Conservation (phyloP, 2,888 invertebrate genomes). For the Aphidius colemani region DNA sequence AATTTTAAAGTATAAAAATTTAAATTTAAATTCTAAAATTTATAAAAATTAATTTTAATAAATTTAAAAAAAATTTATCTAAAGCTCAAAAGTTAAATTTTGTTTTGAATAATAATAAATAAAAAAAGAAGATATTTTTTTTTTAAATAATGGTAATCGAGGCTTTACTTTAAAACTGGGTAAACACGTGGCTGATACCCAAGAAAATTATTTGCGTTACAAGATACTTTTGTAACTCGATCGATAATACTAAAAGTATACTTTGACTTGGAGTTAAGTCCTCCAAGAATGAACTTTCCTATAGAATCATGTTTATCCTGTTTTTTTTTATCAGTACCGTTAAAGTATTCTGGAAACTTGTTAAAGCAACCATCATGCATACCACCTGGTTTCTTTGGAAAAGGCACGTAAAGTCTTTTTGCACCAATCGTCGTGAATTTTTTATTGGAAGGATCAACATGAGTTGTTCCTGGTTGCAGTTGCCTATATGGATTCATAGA, state of each 20-base stretch:
- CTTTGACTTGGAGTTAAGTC: slow-evolving; percentile 42
- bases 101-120: too few relatives aligned
- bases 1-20: too few relatives aligned
- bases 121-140: too few relatives aligned
- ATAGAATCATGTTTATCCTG: slow-evolving; percentile 22
- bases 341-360: slow-evolving; percentile 37
- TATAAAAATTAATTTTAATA: too few relatives aligned
- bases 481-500: too few relatives aligned
- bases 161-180: slow-evolving; percentile 30
- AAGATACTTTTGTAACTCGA: slow-evolving; percentile 46
- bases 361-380: slow-evolving; percentile 58
- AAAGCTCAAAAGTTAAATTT: too few relatives aligned
- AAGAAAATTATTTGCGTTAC: slow-evolving; percentile 46
- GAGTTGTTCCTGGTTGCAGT: too few relatives aligned
- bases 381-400: slow-evolving; percentile 53
- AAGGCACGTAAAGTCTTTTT: slow-evolving; percentile 42
- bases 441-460: not conserved
- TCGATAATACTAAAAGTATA: slow-evolving; percentile 48
- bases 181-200: slow-evolving; percentile 45
- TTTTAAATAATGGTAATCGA: too few relatives aligned
- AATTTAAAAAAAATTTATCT: too few relatives aligned
- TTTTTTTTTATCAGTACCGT: too few relatives aligned
- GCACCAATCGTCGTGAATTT: slow-evolving; percentile 25
- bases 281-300: slow-evolving; percentile 39
- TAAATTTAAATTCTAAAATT: too few relatives aligned